A percentile compares a stretch with the other conserved stretches of the same genome.
Evolutionary conservation across 1,140 invertebrate genomes (phyloP).

Genomic region (Drosophila fuyamai): DNA sequence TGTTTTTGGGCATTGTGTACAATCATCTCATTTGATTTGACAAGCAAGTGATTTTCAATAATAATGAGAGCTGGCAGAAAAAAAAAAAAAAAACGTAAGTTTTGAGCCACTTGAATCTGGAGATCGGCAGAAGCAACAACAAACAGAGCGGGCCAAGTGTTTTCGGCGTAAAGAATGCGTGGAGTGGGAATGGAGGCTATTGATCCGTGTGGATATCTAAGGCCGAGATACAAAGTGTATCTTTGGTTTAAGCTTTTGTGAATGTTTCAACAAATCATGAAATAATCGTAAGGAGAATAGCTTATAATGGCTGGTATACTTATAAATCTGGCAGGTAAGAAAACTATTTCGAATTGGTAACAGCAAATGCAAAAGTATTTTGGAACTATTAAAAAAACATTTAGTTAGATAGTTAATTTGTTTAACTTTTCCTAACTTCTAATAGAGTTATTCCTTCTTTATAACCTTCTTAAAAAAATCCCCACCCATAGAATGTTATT

Average conservation of each 20-base stretch:
- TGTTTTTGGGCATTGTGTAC: conserved; percentile 66
- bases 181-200: conserved; percentile 31
- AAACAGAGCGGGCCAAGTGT: conserved; percentile 55
- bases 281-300: background rate
- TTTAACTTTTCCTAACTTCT: background rate
- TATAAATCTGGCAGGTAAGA: too few species aligned
- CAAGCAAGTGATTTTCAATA: conserved; percentile 84
- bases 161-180: conserved; percentile 51
- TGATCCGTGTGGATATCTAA: conserved; percentile 27
- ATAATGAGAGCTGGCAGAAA: conserved; percentile 71
- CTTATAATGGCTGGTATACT: too few species aligned
- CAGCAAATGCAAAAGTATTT: too few species aligned
- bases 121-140: conserved; percentile 47
- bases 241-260: background rate
- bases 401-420: background rate
- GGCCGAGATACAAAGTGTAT: conserved; percentile 3
- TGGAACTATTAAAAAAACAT: too few species aligned
- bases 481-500: background rate
- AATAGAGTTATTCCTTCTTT: too few species aligned
- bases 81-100: conserved; percentile 33
- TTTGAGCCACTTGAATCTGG: conserved; percentile 26
- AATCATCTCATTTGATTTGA: conserved; percentile 84
- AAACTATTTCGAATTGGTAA: too few species aligned
- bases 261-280: conserved; percentile 19
- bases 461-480: background rate